phyloP scores from a whole-genome alignment of 2,113 vertebrate species.

The Dendropsophus ebraccatus region DNA sequence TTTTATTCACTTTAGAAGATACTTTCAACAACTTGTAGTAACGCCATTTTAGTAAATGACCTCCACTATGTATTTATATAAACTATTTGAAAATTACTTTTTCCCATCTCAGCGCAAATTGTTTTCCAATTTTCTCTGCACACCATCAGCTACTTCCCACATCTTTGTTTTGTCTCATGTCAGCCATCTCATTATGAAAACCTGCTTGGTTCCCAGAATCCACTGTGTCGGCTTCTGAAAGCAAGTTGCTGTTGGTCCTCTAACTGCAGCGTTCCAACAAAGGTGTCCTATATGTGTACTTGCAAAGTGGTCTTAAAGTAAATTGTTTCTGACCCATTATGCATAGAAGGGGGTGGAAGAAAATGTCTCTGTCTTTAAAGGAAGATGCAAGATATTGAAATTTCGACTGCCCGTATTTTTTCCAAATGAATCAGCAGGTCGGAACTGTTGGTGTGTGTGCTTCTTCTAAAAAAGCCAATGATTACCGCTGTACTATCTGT shows the following conservation, averaged over 20 bases:
- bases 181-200: slow-evolving; percentile 40
- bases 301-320: slow-evolving; percentile 2
- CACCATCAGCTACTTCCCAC: neutral
- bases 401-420: slow-evolving; percentile 1
- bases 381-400: slow-evolving; percentile 23
- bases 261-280: slow-evolving; percentile 3
- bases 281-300: neutral
- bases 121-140: slow-evolving; percentile 3
- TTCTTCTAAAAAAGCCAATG: slow-evolving; percentile 32
- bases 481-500: slow-evolving; percentile 43
- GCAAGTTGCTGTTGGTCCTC: neutral
- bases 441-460: slow-evolving; percentile 29
- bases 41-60: neutral
- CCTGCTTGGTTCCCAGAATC: slow-evolving; percentile 19
- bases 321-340: slow-evolving; percentile 33
- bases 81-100: neutral
- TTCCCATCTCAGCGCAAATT: neutral
- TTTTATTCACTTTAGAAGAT: neutral
- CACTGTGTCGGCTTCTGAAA: neutral
- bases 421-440: slow-evolving; percentile 46
- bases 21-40: neutral
- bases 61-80: neutral
- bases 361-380: neutral
- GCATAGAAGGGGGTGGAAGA: slow-evolving; percentile 16
- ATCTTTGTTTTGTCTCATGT: slow-evolving; percentile 5